Conservation (phyloP, 2,888 invertebrate genomes). For the Nudaria mundana region DNA sequence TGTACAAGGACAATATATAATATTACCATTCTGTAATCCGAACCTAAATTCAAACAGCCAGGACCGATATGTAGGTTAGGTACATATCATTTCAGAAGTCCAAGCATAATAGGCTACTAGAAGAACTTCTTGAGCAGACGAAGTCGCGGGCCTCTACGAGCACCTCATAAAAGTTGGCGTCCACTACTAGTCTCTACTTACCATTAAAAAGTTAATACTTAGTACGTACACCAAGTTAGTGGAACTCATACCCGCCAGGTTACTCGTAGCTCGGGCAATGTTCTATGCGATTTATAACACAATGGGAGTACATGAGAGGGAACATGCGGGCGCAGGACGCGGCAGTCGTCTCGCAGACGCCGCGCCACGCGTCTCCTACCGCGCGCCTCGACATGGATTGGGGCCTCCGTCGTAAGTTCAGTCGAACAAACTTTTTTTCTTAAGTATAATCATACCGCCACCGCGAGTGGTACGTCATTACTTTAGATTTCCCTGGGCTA, state of each 20-base stretch:
- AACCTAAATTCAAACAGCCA: too few species aligned
- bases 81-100: too few species aligned
- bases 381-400: slow-evolving; percentile 70
- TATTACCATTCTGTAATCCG: too few species aligned
- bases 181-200: too few species aligned
- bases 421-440: slow-evolving; percentile 44
- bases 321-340: slow-evolving; percentile 68
- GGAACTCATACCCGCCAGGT: slow-evolving; percentile 44
- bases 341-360: slow-evolving; percentile 74
- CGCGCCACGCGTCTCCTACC: slow-evolving; percentile 62
- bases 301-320: slow-evolving; percentile 57
- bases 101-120: too few species aligned
- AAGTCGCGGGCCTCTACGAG: too few species aligned
- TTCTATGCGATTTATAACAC: slow-evolving; percentile 53
- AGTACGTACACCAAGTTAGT: slow-evolving; percentile 27
- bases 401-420: slow-evolving; percentile 79
- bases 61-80: too few species aligned
- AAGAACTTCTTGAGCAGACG: too few species aligned
- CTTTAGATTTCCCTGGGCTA: too few species aligned
- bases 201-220: slow-evolving; percentile 16
- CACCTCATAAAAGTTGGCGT: too few species aligned
- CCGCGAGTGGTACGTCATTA: slow-evolving; percentile 29
- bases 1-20: too few species aligned
- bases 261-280: slow-evolving; percentile 52
- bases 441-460: too few species aligned